Base-by-base conservation (phyloP, 2,888 invertebrate species). In the Scelioninae gen. 1 region DNA sequence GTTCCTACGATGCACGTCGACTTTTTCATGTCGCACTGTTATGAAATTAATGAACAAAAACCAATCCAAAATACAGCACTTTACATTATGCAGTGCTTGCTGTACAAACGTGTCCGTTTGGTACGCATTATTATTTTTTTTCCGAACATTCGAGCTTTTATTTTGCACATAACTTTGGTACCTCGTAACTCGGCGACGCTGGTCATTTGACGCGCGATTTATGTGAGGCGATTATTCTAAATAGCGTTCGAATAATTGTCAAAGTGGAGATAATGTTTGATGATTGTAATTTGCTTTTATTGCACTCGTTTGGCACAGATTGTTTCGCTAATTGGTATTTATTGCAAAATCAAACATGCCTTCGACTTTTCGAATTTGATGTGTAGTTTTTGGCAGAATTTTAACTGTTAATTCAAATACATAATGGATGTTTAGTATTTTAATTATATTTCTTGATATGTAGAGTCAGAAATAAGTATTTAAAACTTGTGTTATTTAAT, bases 41-140 rank as follows among this genome's bases (percentile, higher is more conserved):
- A 66, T 66, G 66, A 58, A 66, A 76, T 76, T 63, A 74, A 76
- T 51, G 32, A 76, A 76, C 58, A 76, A 76, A 76, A 76, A 66
- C 49, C 55, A n/a, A 55, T 47, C 45, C 43, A 23, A 53, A n/a
- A 40, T 34, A 34, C 53, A n/a, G 32, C 43, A 7, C 43, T 62
- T 23, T 53, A 53, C 72, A 72, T 72, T 72, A 72, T 72, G 60
- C 51, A 60, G 40, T 29, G 16, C 45, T 34, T 49, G 32, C 60
- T 10, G n/a, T 8, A 55, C 31, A 13, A 55, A 32, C 13, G n/a
- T 9, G 40, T 6, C 13, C 8, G 47, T 40, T 40, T 13, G 38
- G 53, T 56, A 38, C 38, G 13, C 6, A n/a, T 32, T 55, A 34
- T 55, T 15, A 6, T 34, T 9, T 16, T 5, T 9, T 47, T 47